phyloP scores from a whole-genome alignment of 2,888 invertebrate species.

The Drosophila prolongata region DNA sequence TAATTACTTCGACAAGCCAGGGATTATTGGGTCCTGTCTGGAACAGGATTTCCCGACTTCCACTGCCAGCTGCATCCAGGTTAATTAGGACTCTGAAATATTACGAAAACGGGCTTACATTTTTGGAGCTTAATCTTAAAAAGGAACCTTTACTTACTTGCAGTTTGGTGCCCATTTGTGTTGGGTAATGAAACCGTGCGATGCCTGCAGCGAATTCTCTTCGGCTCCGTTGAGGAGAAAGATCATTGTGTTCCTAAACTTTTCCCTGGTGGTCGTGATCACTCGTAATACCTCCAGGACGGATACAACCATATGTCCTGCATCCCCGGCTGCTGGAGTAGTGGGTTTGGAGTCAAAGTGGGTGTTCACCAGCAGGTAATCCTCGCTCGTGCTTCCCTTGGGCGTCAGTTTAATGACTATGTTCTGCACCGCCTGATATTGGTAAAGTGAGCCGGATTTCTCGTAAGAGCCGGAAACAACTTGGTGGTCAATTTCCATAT shows the following conservation, averaged over 20 bases:
- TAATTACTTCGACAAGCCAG: constrained; percentile 85
- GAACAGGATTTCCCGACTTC: constrained; percentile 94
- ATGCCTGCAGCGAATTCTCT: constrained; percentile 87
- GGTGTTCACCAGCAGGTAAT: constrained; percentile 88
- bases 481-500: constrained; percentile 79
- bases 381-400: constrained; percentile 52
- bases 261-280: constrained; percentile 80
- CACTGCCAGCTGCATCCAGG: constrained; percentile 95
- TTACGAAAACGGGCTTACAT: not conserved
- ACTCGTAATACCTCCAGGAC: constrained; percentile 86
- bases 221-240: constrained; percentile 89
- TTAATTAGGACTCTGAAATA: constrained; percentile 90
- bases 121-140: too few relatives aligned
- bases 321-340: constrained; percentile 86
- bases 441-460: constrained; percentile 50
- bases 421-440: constrained; percentile 82
- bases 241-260: constrained; percentile 86
- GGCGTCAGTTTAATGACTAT: constrained; percentile 76
- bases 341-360: constrained; percentile 96
- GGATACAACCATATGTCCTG: constrained; percentile 87
- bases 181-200: constrained; percentile 88
- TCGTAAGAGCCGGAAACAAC: constrained; percentile 68
- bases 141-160: constrained; percentile 31
- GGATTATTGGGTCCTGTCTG: constrained; percentile 91
- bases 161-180: constrained; percentile 92